phyloP scores from a whole-genome alignment of 2,113 vertebrate species.

The Monopterus albus region DNA sequence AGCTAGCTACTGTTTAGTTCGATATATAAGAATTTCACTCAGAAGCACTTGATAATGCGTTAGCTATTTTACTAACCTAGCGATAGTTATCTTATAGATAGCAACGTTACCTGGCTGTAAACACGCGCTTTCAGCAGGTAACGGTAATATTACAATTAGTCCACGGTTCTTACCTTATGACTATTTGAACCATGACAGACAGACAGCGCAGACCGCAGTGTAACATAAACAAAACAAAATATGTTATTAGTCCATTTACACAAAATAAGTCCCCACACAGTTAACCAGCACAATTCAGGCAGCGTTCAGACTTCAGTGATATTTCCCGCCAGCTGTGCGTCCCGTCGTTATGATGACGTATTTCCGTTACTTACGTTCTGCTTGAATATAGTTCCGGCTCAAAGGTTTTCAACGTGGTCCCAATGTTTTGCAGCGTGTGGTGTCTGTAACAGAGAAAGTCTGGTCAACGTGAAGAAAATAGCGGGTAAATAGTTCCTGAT shows the following conservation, averaged over 20 bases:
- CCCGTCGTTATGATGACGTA: constrained; percentile 28
- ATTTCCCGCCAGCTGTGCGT: constrained; percentile 54
- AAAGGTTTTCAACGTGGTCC: constrained; percentile 75
- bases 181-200: constrained; percentile 76
- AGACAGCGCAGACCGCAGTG: too few species aligned
- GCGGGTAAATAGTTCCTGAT: background rate
- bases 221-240: background rate
- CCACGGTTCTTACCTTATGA: constrained; percentile 56
- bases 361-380: constrained; percentile 25
- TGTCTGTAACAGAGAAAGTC: background rate
- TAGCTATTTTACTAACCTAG: too few species aligned
- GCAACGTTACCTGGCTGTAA: too few species aligned
- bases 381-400: constrained; percentile 60
- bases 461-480: background rate
- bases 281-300: too few species aligned
- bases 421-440: constrained; percentile 55
- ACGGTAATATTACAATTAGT: too few species aligned
- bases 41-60: too few species aligned
- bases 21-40: too few species aligned
- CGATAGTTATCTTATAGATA: too few species aligned
- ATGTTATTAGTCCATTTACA: rapidly evolving
- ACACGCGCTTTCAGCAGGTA: too few species aligned
- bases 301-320: too few species aligned
- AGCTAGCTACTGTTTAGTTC: too few species aligned
- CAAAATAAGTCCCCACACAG: background rate